These are phyloP conservation scores for Arothron firmamentum DNA, from an alignment of 2,113 vertebrate species.

Conservation along the genomic window DNA sequence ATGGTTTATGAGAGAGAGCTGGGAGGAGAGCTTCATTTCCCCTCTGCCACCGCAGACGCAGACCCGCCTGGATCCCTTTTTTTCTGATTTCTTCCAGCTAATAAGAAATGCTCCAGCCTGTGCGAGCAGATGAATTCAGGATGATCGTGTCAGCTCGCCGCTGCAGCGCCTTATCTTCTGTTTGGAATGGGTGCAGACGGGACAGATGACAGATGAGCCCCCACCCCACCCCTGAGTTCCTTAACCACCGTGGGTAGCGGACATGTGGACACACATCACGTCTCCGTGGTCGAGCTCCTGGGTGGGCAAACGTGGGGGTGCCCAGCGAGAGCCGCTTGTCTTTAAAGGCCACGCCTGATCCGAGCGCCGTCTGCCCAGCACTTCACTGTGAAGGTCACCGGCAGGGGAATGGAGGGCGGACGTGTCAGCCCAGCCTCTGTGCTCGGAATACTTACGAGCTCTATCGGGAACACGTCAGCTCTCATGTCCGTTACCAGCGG, in stretches of 20 bases:
- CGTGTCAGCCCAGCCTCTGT: slow-evolving; percentile 38
- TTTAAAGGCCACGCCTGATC: slow-evolving; percentile 65
- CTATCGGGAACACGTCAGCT: slow-evolving; percentile 24
- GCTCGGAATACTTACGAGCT: slow-evolving; percentile 53
- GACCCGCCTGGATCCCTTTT: slow-evolving; percentile 18
- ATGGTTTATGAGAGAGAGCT: slow-evolving; percentile 18
- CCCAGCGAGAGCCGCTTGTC: slow-evolving; percentile 56
- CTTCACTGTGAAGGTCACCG: slow-evolving; percentile 61
- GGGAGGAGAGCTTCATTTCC: slow-evolving; percentile 51
- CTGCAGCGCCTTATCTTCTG: slow-evolving; percentile 24
- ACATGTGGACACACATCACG: slow-evolving; percentile 12
- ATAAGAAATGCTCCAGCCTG: slow-evolving; percentile 21
- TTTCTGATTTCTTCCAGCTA: slow-evolving; percentile 29
- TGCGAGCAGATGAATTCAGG: slow-evolving; percentile 23
- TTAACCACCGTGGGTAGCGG: slow-evolving; percentile 23
- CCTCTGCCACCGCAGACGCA: slow-evolving; percentile 18
- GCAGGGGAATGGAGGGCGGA: slow-evolving; percentile 33
- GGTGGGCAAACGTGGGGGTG: slow-evolving; percentile 33
- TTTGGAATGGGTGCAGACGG: slow-evolving; percentile 3
- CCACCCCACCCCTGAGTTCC: slow-evolving; percentile 12
- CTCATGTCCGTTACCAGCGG: slow-evolving; percentile 22
- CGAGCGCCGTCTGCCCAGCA: slow-evolving; percentile 53
- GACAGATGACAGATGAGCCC: neutral
- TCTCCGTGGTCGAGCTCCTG: slow-evolving; percentile 26
- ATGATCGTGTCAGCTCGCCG: neutral